phyloP scores from a whole-genome alignment of 2,113 vertebrate genomes.

The Actinemys pallida region DNA sequence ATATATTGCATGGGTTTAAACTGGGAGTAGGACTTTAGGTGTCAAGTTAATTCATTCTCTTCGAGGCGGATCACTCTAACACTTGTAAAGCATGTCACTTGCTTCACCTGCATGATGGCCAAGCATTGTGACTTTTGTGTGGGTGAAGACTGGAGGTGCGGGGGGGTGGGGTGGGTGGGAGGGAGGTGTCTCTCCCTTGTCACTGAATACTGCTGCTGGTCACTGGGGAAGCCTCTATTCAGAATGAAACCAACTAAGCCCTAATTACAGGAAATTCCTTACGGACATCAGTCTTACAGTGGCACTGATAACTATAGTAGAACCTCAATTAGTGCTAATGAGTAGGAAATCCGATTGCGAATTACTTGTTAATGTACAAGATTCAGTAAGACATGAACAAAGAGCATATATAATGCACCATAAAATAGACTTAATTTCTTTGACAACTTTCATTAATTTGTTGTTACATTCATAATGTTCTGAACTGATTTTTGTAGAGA shows the following conservation, averaged over 20 bases:
- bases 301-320: neutral
- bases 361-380: neutral
- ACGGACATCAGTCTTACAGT: neutral
- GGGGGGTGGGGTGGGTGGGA: neutral
- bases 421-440: neutral
- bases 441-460: neutral
- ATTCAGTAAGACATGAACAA: too few relatives aligned
- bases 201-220: neutral
- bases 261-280: neutral
- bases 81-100: neutral
- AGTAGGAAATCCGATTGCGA: neutral
- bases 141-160: neutral
- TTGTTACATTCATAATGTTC: neutral
- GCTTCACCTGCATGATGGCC: neutral
- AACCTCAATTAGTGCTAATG: neutral
- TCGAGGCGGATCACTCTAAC: neutral
- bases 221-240: neutral
- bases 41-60: fast-evolving
- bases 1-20: neutral
- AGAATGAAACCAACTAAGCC: neutral
- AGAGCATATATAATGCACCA: neutral
- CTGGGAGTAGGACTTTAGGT: neutral
- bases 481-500: neutral
- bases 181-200: neutral
- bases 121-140: neutral